Evolutionary conservation across 2,797 vertebrate genomes (phyloP), one percentile per base, ranked within the genome.

Genomic region (Hephaestus fuliginosus): DNA sequence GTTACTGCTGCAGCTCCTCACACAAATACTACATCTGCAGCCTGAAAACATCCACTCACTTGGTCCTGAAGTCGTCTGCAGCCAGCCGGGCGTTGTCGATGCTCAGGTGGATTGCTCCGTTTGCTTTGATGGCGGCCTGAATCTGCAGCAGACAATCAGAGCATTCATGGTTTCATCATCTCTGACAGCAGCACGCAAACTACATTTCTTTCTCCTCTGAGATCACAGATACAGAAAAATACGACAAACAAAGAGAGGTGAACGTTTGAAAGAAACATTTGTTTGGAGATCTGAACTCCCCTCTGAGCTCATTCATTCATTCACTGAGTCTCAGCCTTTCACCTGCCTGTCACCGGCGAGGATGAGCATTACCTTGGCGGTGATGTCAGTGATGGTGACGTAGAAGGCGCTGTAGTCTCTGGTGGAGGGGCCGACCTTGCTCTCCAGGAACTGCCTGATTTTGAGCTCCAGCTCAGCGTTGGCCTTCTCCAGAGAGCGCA

Each of bases 401-500:
- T 90, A 93, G 53, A 92, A 96, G 6, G 85, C 78, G 44, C 84
- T 90, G 89, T 96, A 96, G 91, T 98, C 96, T 11, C 70, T 92
- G 62, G 89, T 5, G 2, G 9, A 0, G 0, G 93, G 91, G 1
- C 93, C 81, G 5, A 96, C 28, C 64, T 76, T 88, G 60, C 25
- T 74, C 28, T 91, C 92, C 48, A 93, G 90, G 89, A 95, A 94
- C 44, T 93, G 86, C 44, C 93, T 92, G 91, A 98, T 97, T 88
- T 96, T 94, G 2, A 89, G 81, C 90, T 97, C 97, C 39, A 98
- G 92, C 0, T 97, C 95, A 6, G 83, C 3, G 1, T 98, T 98
- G 55, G 95, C 95, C 0, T 76, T 95, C 88, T 97, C 96, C 91
- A 98, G 92, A 6, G 65, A 33, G 2, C 69, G 86, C 39, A 97